A percentile compares a stretch with the other conserved stretches of the same genome.
These are phyloP conservation scores for Macaria liturata DNA, from an alignment of 2,888 invertebrate genomes.

Conservation along the genomic window DNA sequence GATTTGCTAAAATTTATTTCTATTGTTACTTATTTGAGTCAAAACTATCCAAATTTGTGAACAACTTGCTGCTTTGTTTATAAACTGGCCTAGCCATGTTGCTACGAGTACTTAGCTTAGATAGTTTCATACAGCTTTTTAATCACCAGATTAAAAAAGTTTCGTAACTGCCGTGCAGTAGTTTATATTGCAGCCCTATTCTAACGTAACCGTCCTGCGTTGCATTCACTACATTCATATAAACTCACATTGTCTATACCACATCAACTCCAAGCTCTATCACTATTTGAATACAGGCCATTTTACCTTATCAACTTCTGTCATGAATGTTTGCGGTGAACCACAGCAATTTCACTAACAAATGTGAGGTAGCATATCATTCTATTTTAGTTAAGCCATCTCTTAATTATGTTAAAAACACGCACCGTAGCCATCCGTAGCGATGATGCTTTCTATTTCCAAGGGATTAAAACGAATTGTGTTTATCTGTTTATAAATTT, in stretches of 20 bases:
- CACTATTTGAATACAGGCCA: slow-evolving; percentile 16
- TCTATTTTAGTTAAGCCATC: slow-evolving; percentile 26
- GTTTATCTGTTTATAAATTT: slow-evolving; percentile 18
- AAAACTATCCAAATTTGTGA: too few relatives aligned
- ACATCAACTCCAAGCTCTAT: slow-evolving; percentile 12
- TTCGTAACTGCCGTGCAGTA: neutral
- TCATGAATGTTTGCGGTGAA: slow-evolving; percentile 24
- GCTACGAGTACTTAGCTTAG: too few relatives aligned
- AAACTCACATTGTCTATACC: slow-evolving; percentile 24
- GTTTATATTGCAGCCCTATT: slow-evolving; percentile 8
- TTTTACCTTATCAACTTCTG: slow-evolving; percentile 15
- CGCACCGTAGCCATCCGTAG: slow-evolving; percentile 13
- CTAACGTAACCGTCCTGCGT: slow-evolving; percentile 29
- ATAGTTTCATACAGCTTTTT: too few relatives aligned
- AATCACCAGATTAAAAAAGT: neutral
- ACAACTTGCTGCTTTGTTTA: too few relatives aligned
- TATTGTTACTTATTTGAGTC: too few relatives aligned
- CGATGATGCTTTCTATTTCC: slow-evolving; percentile 9
- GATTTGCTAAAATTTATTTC: too few relatives aligned
- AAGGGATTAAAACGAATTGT: slow-evolving; percentile 18
- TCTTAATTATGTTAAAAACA: slow-evolving; percentile 30
- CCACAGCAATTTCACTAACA: slow-evolving; percentile 27
- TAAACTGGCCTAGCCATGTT: too few relatives aligned
- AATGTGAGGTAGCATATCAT: slow-evolving; percentile 26
- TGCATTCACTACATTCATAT: slow-evolving; percentile 38